These are phyloP conservation scores for Melanchra persicariae DNA, from an alignment of 2,888 invertebrate species.

Conservation along the genomic window DNA sequence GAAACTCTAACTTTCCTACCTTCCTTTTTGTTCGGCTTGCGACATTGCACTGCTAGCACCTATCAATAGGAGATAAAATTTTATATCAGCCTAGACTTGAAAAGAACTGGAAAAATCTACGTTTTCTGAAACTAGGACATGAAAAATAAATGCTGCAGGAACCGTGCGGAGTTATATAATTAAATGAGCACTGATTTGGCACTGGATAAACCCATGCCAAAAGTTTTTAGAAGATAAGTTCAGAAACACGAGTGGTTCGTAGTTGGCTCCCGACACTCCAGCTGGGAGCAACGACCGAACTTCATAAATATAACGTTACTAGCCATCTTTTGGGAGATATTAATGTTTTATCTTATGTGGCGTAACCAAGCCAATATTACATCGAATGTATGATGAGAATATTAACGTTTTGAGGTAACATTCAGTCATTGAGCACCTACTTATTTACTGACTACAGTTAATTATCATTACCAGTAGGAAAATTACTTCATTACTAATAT, in stretches of 20 bases:
- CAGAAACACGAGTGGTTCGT: conserved; percentile 39
- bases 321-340: conserved; percentile 5
- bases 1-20: conserved; percentile 32
- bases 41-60: conserved; percentile 44
- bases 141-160: conserved; percentile 41
- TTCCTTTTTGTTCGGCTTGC: conserved; percentile 36
- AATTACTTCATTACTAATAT: neutral
- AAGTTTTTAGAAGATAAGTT: conserved; percentile 52
- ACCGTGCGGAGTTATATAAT: conserved; percentile 40
- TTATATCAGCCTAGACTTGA: conserved; percentile 45
- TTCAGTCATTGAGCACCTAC: neutral
- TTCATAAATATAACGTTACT: conserved; percentile 22
- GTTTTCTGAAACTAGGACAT: conserved; percentile 13
- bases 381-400: neutral
- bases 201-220: conserved; percentile 47
- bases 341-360: neutral
- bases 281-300: conserved; percentile 27
- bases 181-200: conserved; percentile 55
- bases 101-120: conserved; percentile 27
- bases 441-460: neutral
- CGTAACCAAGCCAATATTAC: neutral
- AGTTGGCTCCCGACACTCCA: conserved; percentile 40
- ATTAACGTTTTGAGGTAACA: neutral
- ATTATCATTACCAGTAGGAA: neutral
- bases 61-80: conserved; percentile 48